Evolutionary conservation across 1,140 invertebrate genomes (phyloP), one percentile per base, ranked within the genome.

Genomic region (Teleopsis dalmanni): DNA sequence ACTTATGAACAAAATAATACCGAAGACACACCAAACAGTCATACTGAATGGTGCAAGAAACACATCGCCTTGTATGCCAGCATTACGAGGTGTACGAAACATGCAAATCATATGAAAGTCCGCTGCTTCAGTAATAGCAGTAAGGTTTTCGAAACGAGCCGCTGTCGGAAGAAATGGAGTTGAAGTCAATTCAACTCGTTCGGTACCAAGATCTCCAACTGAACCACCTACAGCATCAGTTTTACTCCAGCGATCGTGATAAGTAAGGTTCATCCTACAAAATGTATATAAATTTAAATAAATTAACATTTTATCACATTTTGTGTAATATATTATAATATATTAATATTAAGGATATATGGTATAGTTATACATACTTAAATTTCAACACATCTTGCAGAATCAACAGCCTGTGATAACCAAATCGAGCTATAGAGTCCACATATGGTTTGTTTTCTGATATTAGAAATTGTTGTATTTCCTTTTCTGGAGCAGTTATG

Each of bases 51-150:
- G 65, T 33, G 64, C 56, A 3, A 69, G 42, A 19, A 66, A 69
- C 0, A 64, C 60, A 37, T 57, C 57, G 9, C 61, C 57, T 0
- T 52, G 47, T 3, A 69, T 55, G 1, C 61, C 61, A 0, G 58
- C 51, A 43, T 64, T 66, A 38, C 55, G 65, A 0, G 65, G 65
- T 0, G 65, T 69, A 3, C 62, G 62, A 51, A 69, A 69, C 21
- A 69, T 53, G 25, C 66, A 69, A 3, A 64, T 46, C 10, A 57
- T 57, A 0, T 57, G 53, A 23, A 66, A 66, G 26, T 52, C 57
- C 2, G 61, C 61, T 6, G 56, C 55, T 41, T 62, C 57, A 27
- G 59, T 57, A 3, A 65, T 55, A 5, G 57, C 52, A 13, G 55
- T 55, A 0, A 68, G 6, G 18, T 56, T 37, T 21, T 53, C 54